Base-by-base conservation (phyloP, 2,797 vertebrate species). In the Phalloptychus januarius region DNA sequence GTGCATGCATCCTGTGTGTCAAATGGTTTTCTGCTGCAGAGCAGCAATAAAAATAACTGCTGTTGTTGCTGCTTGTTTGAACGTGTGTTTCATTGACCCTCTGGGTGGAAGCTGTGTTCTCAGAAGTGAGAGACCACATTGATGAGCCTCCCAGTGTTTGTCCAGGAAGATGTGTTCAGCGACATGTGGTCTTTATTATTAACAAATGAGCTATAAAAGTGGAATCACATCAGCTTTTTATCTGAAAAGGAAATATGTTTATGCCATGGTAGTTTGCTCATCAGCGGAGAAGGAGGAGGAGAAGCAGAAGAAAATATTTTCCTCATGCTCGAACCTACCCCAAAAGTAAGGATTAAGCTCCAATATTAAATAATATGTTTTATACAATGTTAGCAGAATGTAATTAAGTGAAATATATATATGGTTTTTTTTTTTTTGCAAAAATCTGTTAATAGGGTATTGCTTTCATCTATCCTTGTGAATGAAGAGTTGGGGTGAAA, bases 31-130 rank as follows among this genome's bases (percentile, higher is more conserved):
- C 40, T 70, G 40, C 18, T 70, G 7, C 13, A 15, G 40, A 45
- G 67, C 67, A 25, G 13, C 67, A 70, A 70, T 70, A 70, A 70
- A 70, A 44, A 45, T 70, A 70, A 45, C 67, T 45, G 38, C 40
- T 15, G 67, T 8, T n/a, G 67, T 28, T 44, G n/a, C 67, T n/a
- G 67, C 40, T 70, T 70, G 67, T 70, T 45, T 70, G 67, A 70
- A 70, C 5, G 25, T 28, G 67, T 70, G 18, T 28, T 70, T 70
- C 40, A 70, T 70, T 70, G 67, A 45, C 40, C 40, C 25, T 44
- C 40, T 44, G 40, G 40, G 44, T 28, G 10, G 38, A 25, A 2
- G 38, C 65, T n/a, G 38, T 40, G 67, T 70, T 70, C 67, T 44
- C 25, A 44, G 67, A 28, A 70, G 40, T 70, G 25, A 70, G 40